These are phyloP conservation scores for Papilio machaon DNA, from an alignment of 1,140 invertebrate genomes.

Conservation along the genomic window DNA sequence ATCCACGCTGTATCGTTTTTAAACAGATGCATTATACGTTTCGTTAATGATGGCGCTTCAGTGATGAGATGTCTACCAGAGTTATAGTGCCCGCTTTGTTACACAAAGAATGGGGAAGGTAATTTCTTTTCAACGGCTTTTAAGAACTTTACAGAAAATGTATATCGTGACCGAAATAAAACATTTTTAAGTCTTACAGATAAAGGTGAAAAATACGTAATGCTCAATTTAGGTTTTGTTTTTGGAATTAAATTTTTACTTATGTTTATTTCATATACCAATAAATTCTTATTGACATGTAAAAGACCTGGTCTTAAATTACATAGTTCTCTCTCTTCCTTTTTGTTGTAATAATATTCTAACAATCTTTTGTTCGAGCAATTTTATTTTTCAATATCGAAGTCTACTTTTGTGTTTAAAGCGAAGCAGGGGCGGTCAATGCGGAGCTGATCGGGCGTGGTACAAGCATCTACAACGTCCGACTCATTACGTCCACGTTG, in stretches of 20 bases:
- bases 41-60: conserved; percentile 24
- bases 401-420: conserved; percentile 22
- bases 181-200: not conserved
- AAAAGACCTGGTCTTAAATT: too few relatives aligned
- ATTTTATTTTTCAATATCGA: conserved; percentile 9
- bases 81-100: conserved; percentile 1
- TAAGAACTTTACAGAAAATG: conserved; percentile 11
- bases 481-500: conserved; percentile 34
- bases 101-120: not conserved
- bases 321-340: not conserved
- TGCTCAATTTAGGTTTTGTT: too few relatives aligned
- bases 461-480: conserved; percentile 35
- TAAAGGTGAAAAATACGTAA: not conserved
- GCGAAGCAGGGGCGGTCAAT: conserved; percentile 22
- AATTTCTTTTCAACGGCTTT: conserved; percentile 25
- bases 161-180: not conserved
- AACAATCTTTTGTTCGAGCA: not conserved
- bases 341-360: not conserved
- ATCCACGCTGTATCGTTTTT: conserved; percentile 18
- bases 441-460: conserved; percentile 12
- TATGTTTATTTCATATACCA: too few relatives aligned
- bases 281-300: too few relatives aligned
- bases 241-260: too few relatives aligned
- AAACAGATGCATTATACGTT: conserved; percentile 37
- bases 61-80: not conserved